A percentile compares a stretch with the other conserved stretches of the same genome.
phyloP scores from a whole-genome alignment of 2,797 vertebrate genomes.

The Rhynchotus rufescens region DNA sequence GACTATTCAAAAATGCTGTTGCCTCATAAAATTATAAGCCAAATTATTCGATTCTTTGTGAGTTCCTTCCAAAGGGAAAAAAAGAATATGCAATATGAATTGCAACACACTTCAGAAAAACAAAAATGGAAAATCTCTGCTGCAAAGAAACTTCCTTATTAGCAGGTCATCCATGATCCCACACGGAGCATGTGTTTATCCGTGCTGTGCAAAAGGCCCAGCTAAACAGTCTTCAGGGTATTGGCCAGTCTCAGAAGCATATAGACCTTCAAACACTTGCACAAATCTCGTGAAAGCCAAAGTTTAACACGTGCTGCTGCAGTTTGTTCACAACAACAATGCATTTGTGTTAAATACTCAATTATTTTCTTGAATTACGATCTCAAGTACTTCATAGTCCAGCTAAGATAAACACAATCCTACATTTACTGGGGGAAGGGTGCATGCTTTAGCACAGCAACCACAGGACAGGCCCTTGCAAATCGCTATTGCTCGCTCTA shows the following conservation, averaged over 20 bases:
- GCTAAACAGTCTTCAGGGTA: neutral
- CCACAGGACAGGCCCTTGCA: slow-evolving; percentile 43
- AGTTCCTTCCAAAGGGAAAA: neutral
- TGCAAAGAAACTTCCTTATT: slow-evolving; percentile 1
- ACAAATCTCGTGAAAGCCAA: slow-evolving; percentile 40
- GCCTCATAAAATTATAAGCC: slow-evolving; percentile 76
- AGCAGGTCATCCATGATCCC: neutral
- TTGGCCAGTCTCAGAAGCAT: slow-evolving; percentile 30
- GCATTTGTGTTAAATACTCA: slow-evolving; percentile 54
- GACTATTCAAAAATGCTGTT: slow-evolving; percentile 86
- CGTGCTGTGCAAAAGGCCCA: neutral
- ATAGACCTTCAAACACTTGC: slow-evolving; percentile 14
- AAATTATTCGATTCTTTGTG: slow-evolving; percentile 50
- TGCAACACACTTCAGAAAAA: slow-evolving; percentile 49
- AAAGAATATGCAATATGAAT: slow-evolving; percentile 10
- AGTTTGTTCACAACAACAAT: slow-evolving; percentile 13
- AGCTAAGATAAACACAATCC: slow-evolving; percentile 32
- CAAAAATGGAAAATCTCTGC: neutral
- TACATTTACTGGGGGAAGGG: slow-evolving; percentile 21
- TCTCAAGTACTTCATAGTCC: slow-evolving; percentile 18
- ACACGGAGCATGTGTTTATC: slow-evolving; percentile 27
- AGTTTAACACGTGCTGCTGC: slow-evolving; percentile 16
- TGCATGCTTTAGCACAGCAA: slow-evolving; percentile 14
- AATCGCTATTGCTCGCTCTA: slow-evolving; percentile 3
- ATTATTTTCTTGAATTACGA: slow-evolving; percentile 52